phyloP scores from a whole-genome alignment of 2,888 invertebrate species.

The Cynaeus angustus region DNA sequence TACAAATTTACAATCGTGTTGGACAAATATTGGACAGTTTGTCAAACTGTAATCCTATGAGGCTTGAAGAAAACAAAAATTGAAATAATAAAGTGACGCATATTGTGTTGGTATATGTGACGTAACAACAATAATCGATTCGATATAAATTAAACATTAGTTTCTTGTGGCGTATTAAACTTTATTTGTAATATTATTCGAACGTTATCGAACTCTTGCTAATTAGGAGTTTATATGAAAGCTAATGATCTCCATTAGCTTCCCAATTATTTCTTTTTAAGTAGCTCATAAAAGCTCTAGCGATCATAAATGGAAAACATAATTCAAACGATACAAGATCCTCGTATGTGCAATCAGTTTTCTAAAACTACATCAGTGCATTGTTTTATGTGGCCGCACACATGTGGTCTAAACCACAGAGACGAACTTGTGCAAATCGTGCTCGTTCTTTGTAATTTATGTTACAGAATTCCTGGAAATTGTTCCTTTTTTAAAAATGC shows the following conservation, averaged over 20 bases:
- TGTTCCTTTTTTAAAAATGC: not conserved
- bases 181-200: too few relatives aligned
- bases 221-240: too few relatives aligned
- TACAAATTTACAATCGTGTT: too few relatives aligned
- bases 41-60: too few relatives aligned
- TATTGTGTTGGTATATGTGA: too few relatives aligned
- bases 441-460: not conserved
- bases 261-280: not conserved
- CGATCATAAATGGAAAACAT: not conserved
- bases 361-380: not conserved
- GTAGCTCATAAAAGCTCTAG: not conserved
- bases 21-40: too few relatives aligned
- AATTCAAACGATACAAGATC: not conserved
- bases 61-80: too few relatives aligned
- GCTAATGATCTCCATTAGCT: not conserved
- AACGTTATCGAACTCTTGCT: too few relatives aligned
- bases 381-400: not conserved
- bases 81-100: too few relatives aligned
- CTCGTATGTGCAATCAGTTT: slow-evolving; percentile 8
- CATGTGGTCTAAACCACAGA: slow-evolving; percentile 1
- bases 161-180: too few relatives aligned
- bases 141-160: too few relatives aligned
- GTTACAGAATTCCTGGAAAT: not conserved
- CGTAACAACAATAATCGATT: too few relatives aligned
- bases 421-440: not conserved